Percentiles rank a stretch among this genome's conserved stretches.
Conservation (phyloP, 2,888 invertebrate genomes). For the Hoplodrina blanda region DNA sequence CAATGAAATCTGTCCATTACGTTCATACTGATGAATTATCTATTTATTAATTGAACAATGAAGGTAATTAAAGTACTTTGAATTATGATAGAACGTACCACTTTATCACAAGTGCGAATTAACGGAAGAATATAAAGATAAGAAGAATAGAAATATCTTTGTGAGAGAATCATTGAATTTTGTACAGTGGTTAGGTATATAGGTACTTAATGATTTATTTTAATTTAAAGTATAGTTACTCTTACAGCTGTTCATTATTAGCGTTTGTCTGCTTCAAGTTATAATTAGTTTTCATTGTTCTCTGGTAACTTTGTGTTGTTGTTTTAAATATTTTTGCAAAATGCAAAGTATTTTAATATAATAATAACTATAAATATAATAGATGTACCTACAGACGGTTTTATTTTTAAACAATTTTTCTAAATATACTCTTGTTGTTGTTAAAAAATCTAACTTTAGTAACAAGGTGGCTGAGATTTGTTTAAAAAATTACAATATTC, state of each 20-base stretch:
- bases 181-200: not conserved
- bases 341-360: too few relatives aligned
- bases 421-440: not conserved
- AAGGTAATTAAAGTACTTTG: constrained; percentile 29
- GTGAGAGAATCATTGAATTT: constrained; percentile 3
- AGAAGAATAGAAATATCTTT: too few relatives aligned
- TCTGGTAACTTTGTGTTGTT: not conserved
- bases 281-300: constrained; percentile 24
- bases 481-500: constrained; percentile 1
- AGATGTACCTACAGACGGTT: not conserved
- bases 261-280: not conserved
- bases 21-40: constrained; percentile 10
- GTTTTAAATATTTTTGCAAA: not conserved
- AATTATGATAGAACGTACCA: constrained; percentile 3
- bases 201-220: not conserved
- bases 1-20: constrained; percentile 25
- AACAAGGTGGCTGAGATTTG: constrained; percentile 23
- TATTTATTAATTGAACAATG: constrained; percentile 34
- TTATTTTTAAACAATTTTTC: not conserved
- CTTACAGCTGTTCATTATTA: constrained; percentile 7
- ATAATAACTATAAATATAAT: too few relatives aligned
- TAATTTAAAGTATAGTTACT: constrained; percentile 9
- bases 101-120: not conserved
- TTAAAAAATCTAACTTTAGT: not conserved
- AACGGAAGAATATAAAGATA: not conserved